These are phyloP conservation scores for western clawed frog (Xenopus tropicalis) DNA, from an alignment of 2,113 vertebrate genomes.

Conservation along the genomic window DNA sequence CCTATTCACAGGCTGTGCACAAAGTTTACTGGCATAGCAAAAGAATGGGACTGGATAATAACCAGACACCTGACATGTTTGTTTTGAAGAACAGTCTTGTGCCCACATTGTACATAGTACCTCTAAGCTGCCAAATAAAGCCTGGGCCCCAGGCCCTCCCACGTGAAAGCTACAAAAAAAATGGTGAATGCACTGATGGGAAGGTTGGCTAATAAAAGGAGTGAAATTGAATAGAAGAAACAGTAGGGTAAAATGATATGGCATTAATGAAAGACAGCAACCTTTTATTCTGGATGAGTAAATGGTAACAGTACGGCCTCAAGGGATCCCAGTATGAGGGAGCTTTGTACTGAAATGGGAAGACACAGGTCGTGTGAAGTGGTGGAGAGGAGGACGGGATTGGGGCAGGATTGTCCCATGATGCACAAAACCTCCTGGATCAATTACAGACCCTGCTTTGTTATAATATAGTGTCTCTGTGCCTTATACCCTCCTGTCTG, in stretches of 20 bases:
- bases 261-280: constrained; percentile 35
- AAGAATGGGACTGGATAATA: too few relatives aligned
- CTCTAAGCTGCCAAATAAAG: neutral
- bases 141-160: neutral
- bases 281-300: constrained; percentile 22
- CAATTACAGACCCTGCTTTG: constrained; percentile 33
- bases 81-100: neutral
- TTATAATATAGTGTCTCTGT: constrained; percentile 15
- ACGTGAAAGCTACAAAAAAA: neutral
- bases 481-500: neutral
- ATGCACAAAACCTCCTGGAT: constrained; percentile 31
- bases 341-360: constrained; percentile 26
- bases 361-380: constrained; percentile 38
- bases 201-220: constrained; percentile 21
- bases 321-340: constrained; percentile 32
- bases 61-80: too few relatives aligned
- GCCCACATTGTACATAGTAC: neutral
- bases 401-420: constrained; percentile 28
- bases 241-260: constrained; percentile 35
- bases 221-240: constrained; percentile 17
- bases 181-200: constrained; percentile 13
- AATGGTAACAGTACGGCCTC: constrained; percentile 29
- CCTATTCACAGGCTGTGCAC: too few relatives aligned
- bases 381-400: constrained; percentile 1
- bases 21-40: too few relatives aligned